Base-by-base conservation (phyloP, 2,888 invertebrate species). In the Teinopalpus imperialis region DNA sequence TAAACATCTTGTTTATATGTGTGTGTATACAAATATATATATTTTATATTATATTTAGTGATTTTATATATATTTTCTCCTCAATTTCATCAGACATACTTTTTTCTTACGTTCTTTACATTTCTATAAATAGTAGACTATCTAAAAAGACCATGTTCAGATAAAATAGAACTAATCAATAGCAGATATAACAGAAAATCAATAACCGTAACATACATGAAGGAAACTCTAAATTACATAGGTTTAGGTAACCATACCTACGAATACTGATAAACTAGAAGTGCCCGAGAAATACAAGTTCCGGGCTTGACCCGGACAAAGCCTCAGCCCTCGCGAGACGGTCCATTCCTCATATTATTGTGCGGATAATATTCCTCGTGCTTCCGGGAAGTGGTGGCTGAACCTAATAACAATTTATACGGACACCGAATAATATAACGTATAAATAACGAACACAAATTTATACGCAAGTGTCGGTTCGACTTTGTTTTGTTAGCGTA, bases 341-440 rank as follows among this genome's bases (percentile, higher is more conserved):
- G 30, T 30, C 35, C 35, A 18, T 36, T 30, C 18, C 46, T 47
- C 29, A 46, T 35, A 36, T 35, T 46, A 46, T 46, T 47, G 21
- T 41, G 26, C 36, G 36, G 36, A 41, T 46, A 41, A 41, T 47
- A 24, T 14, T 36, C 39, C 12, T 24, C 36, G 24, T 1, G 12
- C 35, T 30, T 41, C 41, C 41, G 31, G 46, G 23, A 31, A 42
- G 41, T 40, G 41, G 46, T 30, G 18, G 23, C 30, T 42, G 46
- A 29, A 35, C 41, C 41, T 42, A 47, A 47, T 41, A 42, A 47
- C 41, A 41, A 36, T 47, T 41, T 47, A 46, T 41, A 41, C 27
- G 46, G 18, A 47, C 35, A 31, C 36, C 36, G 41, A 41, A 41
- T 47, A 47, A 36, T 29, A 41, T 36, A 26, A 47, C 18, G 16